Base-by-base conservation (phyloP, 1,140 invertebrate genomes). In the Mylabris phalerata region DNA sequence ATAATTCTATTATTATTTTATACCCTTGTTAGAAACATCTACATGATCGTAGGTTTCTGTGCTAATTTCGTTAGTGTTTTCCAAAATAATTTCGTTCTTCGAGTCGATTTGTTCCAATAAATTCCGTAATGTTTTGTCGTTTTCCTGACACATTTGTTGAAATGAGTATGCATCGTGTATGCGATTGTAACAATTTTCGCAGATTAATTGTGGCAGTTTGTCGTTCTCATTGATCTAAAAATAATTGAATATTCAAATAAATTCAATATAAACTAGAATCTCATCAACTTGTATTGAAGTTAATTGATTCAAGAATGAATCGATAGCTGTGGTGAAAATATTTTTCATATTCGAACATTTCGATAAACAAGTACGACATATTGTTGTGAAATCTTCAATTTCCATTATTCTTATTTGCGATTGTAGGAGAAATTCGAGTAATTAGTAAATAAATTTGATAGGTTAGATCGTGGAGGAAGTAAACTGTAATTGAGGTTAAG, bases 171-270 rank as follows among this genome's bases (percentile, higher is more conserved):
- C 56, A 26, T 65, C 58, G 7, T 43, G 48, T 4, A 50, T 27
- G 32, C 52, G 56, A n/a, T 48, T 57, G 42, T 55, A 49, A 27
- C 64, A 65, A 13, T 13, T 13, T 9, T 49, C 48, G 43, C 64
- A 65, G 39, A 65, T 59, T 4, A 57, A 50, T 55, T 57, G 43
- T 10, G 64, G 64, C 9, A 63, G 49, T n/a, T 32, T 48, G 32
- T 65, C 64, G 4, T 38, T 38, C 9, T 27, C 44, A 25, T 27
- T 26, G 9, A 54, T 9, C 51, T 54, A 10, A 3, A 54, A 54
- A 6, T 45, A 32, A 32, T 26, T 38, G 2, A 19, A 43, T 9
- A 10, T 7, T 44, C 3, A 32, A 27, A 48, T 25, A 7, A 5
- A 44, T 3, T 41, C 24, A 42, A 11, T 4, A 6, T 6, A 43